Percentiles rank a stretch among this genome's conserved stretches.
phyloP scores from a whole-genome alignment of 2,113 vertebrate species.

The Taurulus bubalis region DNA sequence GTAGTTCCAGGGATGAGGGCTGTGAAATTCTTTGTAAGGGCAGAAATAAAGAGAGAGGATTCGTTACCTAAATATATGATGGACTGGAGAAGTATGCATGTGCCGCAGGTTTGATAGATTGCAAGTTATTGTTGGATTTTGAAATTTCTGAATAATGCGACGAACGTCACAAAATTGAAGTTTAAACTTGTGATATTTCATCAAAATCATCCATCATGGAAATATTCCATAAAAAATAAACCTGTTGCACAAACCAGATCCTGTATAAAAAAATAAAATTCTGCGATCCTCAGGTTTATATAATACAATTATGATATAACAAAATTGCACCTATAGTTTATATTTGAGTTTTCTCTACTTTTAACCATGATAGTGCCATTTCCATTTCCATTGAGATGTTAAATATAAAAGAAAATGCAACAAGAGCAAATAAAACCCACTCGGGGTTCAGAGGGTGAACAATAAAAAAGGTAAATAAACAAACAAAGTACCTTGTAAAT shows the following conservation, averaged over 20 bases:
- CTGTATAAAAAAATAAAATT: neutral
- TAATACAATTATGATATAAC: neutral
- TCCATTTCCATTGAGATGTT: neutral
- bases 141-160: neutral
- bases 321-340: neutral
- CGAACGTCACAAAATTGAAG: neutral
- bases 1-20: constrained; percentile 95
- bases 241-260: neutral
- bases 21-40: constrained; percentile 89
- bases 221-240: neutral
- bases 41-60: neutral
- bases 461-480: neutral
- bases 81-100: too few species aligned
- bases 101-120: neutral
- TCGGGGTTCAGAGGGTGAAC: neutral
- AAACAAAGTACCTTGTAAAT: constrained; percentile 91
- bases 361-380: neutral
- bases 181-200: neutral
- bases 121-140: too few species aligned
- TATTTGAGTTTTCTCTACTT: neutral
- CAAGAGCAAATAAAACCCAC: neutral
- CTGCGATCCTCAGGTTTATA: neutral
- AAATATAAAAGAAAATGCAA: too few species aligned
- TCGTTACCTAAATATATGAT: neutral
- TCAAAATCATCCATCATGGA: neutral